These are phyloP conservation scores for Cheilinus undulatus DNA, from an alignment of 2,113 vertebrate genomes.

Conservation along the genomic window DNA sequence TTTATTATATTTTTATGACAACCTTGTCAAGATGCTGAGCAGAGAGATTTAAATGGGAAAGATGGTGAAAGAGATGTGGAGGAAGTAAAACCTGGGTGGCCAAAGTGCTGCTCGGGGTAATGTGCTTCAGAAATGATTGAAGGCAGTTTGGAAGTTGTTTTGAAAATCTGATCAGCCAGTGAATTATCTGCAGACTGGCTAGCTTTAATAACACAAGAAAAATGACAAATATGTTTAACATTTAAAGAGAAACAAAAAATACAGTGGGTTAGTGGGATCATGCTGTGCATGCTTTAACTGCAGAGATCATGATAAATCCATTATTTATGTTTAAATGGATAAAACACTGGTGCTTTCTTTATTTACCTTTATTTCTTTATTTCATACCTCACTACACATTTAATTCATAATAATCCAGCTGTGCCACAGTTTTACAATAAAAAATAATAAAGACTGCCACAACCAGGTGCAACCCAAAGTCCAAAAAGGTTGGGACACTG, in stretches of 20 bases:
- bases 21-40: conserved; percentile 43
- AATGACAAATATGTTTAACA: background rate
- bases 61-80: conserved; percentile 22
- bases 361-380: too few relatives aligned
- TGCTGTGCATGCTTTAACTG: too few relatives aligned
- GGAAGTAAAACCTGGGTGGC: conserved; percentile 61
- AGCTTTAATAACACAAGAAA: conserved; percentile 27
- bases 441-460: too few relatives aligned
- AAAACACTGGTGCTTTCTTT: too few relatives aligned
- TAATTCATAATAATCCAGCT: too few relatives aligned
- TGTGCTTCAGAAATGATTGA: conserved; percentile 41
- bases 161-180: conserved; percentile 35
- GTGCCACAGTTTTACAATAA: too few relatives aligned
- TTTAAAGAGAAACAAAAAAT: background rate
- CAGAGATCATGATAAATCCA: too few relatives aligned
- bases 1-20: conserved; percentile 69
- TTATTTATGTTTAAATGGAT: background rate
- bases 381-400: too few relatives aligned
- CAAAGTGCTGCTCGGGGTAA: conserved; percentile 37
- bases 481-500: too few relatives aligned
- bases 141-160: conserved; percentile 21
- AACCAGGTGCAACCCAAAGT: too few relatives aligned
- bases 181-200: conserved; percentile 10
- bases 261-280: too few relatives aligned
- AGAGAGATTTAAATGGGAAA: conserved; percentile 14